These are phyloP conservation scores for Clanis bilineata DNA, from an alignment of 2,888 invertebrate genomes.

Conservation along the genomic window DNA sequence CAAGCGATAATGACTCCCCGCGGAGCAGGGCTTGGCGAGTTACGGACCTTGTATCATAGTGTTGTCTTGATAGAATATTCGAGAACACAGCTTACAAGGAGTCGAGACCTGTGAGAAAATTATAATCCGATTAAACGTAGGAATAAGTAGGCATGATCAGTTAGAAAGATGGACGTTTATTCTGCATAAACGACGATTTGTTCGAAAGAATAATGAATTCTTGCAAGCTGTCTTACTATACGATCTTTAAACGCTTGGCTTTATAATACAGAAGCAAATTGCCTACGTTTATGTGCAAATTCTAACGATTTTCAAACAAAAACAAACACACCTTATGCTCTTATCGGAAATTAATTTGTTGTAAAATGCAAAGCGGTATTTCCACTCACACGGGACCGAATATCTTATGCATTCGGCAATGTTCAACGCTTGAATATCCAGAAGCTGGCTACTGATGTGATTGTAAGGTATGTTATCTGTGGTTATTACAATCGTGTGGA, in stretches of 20 bases:
- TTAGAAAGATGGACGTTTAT: not conserved
- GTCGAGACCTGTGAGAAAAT: not conserved
- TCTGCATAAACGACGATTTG: too few relatives aligned
- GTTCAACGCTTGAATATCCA: not conserved
- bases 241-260: too few relatives aligned
- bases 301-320: not conserved
- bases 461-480: not conserved
- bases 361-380: not conserved
- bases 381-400: not conserved
- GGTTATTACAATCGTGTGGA: not conserved
- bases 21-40: slow-evolving; percentile 28
- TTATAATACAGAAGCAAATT: not conserved
- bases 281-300: not conserved
- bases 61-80: slow-evolving; percentile 19
- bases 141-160: not conserved
- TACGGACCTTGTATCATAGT: slow-evolving; percentile 31
- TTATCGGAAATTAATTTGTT: not conserved
- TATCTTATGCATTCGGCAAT: not conserved
- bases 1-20: slow-evolving; percentile 35
- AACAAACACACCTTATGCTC: not conserved
- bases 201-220: too few relatives aligned
- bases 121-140: not conserved
- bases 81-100: slow-evolving; percentile 20
- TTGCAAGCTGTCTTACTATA: too few relatives aligned
- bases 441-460: not conserved